Percentiles rank a stretch among this genome's conserved stretches.
phyloP scores from a whole-genome alignment of 2,113 vertebrate genomes.

The Caracal caracal region DNA sequence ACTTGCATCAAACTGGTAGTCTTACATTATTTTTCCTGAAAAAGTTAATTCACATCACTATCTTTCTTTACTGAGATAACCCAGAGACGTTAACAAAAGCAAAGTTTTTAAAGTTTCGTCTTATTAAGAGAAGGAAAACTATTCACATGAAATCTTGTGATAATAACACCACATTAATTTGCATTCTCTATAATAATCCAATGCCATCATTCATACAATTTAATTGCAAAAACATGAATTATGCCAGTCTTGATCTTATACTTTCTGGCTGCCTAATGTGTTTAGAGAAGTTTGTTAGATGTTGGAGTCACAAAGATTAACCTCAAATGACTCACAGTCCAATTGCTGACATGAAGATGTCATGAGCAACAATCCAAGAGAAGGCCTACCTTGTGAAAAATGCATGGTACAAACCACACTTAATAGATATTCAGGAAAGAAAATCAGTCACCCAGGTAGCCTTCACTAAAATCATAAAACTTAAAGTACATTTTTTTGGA shows the following conservation, averaged over 20 bases:
- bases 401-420: not conserved
- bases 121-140: not conserved
- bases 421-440: not conserved
- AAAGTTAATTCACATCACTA: slow-evolving; percentile 3
- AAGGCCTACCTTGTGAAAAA: not conserved
- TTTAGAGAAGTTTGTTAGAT: not conserved
- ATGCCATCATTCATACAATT: not conserved
- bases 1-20: not conserved
- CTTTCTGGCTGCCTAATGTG: not conserved
- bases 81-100: not conserved
- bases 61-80: not conserved
- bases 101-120: not conserved
- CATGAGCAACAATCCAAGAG: not conserved
- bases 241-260: not conserved
- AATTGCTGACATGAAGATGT: not conserved
- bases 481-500: not conserved
- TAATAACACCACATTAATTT: not conserved
- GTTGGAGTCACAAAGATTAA: not conserved
- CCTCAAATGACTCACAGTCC: not conserved
- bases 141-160: not conserved
- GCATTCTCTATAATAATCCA: not conserved
- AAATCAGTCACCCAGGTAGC: not conserved
- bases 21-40: not conserved
- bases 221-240: slow-evolving; percentile 46
- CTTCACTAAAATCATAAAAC: not conserved